Conservation (phyloP, 1,140 invertebrate genomes). For the Lutraria rhynchaena region DNA sequence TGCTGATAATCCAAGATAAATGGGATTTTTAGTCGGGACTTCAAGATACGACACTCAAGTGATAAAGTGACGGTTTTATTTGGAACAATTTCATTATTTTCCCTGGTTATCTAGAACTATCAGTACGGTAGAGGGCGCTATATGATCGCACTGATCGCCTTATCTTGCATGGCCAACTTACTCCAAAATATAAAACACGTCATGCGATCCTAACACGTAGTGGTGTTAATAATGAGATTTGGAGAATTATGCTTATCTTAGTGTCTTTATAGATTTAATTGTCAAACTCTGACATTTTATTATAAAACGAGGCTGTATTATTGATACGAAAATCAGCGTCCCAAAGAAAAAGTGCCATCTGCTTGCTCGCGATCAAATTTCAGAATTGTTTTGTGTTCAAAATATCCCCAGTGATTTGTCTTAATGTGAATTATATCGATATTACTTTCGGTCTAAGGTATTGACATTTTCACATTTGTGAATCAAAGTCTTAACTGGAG, state of each 20-base stretch:
- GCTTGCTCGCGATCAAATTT: not conserved
- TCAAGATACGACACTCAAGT: conserved; percentile 44
- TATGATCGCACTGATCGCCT: conserved; percentile 12
- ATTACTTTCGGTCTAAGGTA: no score
- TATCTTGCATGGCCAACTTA: conserved; percentile 50
- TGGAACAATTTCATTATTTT: conserved; percentile 60
- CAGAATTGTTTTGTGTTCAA: no score
- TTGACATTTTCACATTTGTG: no score
- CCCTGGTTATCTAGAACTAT: conserved; percentile 41
- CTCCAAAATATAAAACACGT: conserved; percentile 50
- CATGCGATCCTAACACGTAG: conserved; percentile 34
- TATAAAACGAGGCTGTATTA: conserved; percentile 16
- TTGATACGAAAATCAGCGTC: conserved; percentile 6
- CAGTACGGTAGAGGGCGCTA: conserved; percentile 27
- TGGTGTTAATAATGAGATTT: conserved; percentile 59
- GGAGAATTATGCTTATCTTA: conserved; percentile 48
- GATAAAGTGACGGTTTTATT: conserved; percentile 61
- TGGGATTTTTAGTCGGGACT: conserved; percentile 52
- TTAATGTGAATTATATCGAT: no score
- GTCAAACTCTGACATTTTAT: conserved; percentile 53
- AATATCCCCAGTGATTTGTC: no score
- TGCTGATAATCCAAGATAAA: conserved; percentile 55
- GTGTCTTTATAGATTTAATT: conserved; percentile 55
- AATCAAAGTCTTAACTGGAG: no score
- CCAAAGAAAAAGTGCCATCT: not conserved